Evolutionary conservation across 2,888 invertebrate genomes (phyloP), one percentile per base, ranked within the genome.

Genomic region (Seira musarum): DNA sequence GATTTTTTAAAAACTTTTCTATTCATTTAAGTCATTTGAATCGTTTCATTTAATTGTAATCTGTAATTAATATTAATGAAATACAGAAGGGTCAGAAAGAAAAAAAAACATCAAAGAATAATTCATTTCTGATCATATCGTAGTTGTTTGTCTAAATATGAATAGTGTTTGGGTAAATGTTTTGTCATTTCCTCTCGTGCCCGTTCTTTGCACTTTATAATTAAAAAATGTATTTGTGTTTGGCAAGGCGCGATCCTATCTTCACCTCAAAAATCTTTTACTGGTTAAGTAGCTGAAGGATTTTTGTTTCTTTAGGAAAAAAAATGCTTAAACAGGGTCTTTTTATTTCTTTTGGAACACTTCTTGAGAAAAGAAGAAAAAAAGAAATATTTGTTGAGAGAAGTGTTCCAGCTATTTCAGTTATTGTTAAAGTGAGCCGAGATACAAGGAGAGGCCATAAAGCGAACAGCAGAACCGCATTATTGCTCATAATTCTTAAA

Each of bases 161-260:
- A 30, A 30, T n/a, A n/a, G n/a, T n/a, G n/a, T n/a, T n/a, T n/a
- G n/a, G n/a, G 30, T 30, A 3, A 66, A 25, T 80, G 74, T 80
- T 80, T 80, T 80, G 80, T 80, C 80, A 80, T 80, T 75, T 80
- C 61, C 30, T 71, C 80, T 80, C 80, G 80, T 80, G 80, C 80
- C 53, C 53, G 53, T 3, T 53, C 53, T 53, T 53, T 53, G 15
- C 53, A 53, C 53, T 17, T 53, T 53, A 8, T 53, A 3, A 13
- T 53, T 53, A 53, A 53, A 53, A 53, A 53, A 40, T 8, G 40
- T 53, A 15, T 17, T 53, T 53, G 53, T 53, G 2, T 53, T 6
- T 13, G 40, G 40, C 40, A 13, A 8, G 53, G 17, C 30, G 30
- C 3, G 30, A 30, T 30, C 8, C 53, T 53, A 17, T 53, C 53